Evolutionary conservation across 2,888 invertebrate genomes (phyloP).

Genomic region (Cheilosia soror): DNA sequence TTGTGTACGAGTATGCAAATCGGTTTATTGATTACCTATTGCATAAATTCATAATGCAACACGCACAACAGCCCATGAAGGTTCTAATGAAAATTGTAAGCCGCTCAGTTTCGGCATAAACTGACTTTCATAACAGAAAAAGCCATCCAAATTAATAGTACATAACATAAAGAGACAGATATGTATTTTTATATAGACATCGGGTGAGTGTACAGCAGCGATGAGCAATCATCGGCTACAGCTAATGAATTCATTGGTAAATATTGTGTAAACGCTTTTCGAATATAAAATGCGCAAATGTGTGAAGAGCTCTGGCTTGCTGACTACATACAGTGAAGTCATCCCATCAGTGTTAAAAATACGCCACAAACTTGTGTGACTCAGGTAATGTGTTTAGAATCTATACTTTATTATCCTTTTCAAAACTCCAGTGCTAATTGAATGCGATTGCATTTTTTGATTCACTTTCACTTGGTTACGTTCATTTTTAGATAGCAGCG

Average conservation of each 20-base stretch:
- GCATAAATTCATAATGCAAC: constrained; percentile 52
- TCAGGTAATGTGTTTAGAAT: constrained; percentile 40
- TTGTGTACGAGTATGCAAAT: constrained; percentile 46
- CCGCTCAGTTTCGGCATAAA: constrained; percentile 11
- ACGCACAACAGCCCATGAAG: constrained; percentile 27
- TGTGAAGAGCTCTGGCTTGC: constrained; percentile 24
- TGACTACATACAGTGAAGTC: constrained; percentile 51
- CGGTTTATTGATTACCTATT: constrained; percentile 35
- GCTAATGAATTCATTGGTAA: constrained; percentile 40
- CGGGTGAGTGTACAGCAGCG: background rate
- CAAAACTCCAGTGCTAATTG: constrained; percentile 14
- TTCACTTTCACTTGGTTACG: constrained; percentile 48
- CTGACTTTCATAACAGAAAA: constrained; percentile 15
- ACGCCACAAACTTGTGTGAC: constrained; percentile 1
- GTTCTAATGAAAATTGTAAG: constrained; percentile 44
- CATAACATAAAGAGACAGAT: background rate
- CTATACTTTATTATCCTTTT: constrained; percentile 28
- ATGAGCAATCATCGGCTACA: constrained; percentile 42
- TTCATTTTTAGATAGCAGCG: background rate
- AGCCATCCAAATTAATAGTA: constrained; percentile 16
- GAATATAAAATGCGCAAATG: constrained; percentile 57
- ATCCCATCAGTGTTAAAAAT: constrained; percentile 47
- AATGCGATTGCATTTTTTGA: constrained; percentile 26
- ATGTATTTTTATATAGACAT: background rate
- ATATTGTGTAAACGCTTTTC: constrained; percentile 44